Base-by-base conservation (phyloP, 2,888 invertebrate genomes). In the Drosophila greeni region DNA sequence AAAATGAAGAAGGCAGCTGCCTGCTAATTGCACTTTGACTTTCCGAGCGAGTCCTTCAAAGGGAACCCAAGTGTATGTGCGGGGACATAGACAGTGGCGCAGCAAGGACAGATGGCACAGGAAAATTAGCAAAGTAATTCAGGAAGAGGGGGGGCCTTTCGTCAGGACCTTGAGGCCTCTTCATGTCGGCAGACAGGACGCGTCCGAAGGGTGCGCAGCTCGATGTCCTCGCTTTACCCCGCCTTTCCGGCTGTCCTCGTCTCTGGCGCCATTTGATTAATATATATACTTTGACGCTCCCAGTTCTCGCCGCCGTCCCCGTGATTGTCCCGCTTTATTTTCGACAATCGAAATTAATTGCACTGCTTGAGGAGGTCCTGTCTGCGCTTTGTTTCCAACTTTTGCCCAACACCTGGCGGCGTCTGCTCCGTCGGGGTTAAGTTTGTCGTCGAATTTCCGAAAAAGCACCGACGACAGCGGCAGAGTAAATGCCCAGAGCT, bases 1-100 rank as follows among this genome's bases (percentile, higher is more conserved):
- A 56, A 37, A 57, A 70, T 53, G 45, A 20, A 49, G 51, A 55
- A 39, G 39, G 65, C 31, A 57, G 43, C 58, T 42, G 53, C 62
- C 43, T 53, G 80, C 77, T 80, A 79, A 79, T 79, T 79, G 82
- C 82, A 82, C 84, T 80, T 80, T 84, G 79, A 82, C 82, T 84
- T 82, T 51, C 76, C 48, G 65, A 74, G 74, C 76, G 74, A 66
- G 51, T 47, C 36, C 40, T 43, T 36, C 40, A 31, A 36, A 23
- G 39, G 20, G 5, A 31, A 14, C 9, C 20, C 14, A 14, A 47
- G 45, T 47, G 45, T 47, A 20, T 45, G 29, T 29, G 11, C 5
- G 18, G 18, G 18, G 9, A 14, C 29, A 52, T 26, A 36, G 45
- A 47, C 29, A 31, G 18, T 47, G 45, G 45, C 45, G 29, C 31